Evolutionary conservation across 2,797 vertebrate species (phyloP), one percentile per base, ranked within the genome.

Genomic region (Phrynocephalus guinanensis): DNA sequence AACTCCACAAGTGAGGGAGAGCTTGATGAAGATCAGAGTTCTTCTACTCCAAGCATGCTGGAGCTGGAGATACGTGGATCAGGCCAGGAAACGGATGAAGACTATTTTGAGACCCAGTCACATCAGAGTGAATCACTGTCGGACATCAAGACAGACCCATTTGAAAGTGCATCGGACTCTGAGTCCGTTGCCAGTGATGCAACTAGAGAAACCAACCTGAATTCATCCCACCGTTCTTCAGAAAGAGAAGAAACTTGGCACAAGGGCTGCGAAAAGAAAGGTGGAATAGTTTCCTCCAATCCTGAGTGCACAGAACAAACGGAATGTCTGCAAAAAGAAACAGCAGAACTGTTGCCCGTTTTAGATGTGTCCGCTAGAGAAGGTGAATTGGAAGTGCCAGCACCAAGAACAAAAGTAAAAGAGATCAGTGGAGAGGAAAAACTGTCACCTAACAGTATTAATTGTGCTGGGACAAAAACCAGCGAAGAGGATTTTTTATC

Each of bases 51-150:
- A 0, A 92, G 87, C 72, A 94, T 94, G 0, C 88, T 89, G 38
- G 93, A 95, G 63, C 30, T 93, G 80, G 96, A 96, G 84, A 90
- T 96, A 15, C 92, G 85, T 86, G 95, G 94, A 85, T 96, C 96
- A 90, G 94, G 91, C 88, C 96, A 94, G 87, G 94, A 97, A 86
- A 94, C 94, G 75, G 96, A 96, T 66, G 96, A 96, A 33, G 95
- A 97, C 78, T 96, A 96, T 90, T 97, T 94, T 91, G 97, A 98
- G 94, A 97, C 96, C 0, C 73, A 90, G 85, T 97, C 97, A 79
- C 96, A 96, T 92, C 96, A 97, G 83, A 97, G 96, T 28, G 96
- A 97, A 87, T 96, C 96, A 73, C 90, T 93, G 20, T 97, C 97
- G 6, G 96, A 97, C 89, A 92, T 95, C 5, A 96, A 95, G 88